A percentile compares a stretch with the other conserved stretches of the same genome.
These are phyloP conservation scores for Brienomyrus longianalis DNA, from an alignment of 2,113 vertebrate genomes.

Conservation along the genomic window DNA sequence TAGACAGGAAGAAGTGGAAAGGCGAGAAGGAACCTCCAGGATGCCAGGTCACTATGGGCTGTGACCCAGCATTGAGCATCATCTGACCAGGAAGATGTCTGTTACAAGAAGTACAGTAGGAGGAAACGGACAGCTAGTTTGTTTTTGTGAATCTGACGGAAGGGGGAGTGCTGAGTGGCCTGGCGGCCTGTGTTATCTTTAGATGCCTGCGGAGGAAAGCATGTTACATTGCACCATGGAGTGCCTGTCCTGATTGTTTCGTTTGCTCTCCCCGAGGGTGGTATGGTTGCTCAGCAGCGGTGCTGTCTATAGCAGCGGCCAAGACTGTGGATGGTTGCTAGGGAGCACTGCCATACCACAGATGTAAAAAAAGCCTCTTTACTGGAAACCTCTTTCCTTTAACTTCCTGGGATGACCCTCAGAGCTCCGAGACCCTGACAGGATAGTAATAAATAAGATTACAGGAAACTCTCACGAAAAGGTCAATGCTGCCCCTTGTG, in stretches of 20 bases:
- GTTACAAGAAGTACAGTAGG: not conserved
- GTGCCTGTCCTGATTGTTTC: not conserved
- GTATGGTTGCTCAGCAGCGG: not conserved
- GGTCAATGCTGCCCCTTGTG: constrained; percentile 10
- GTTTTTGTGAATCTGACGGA: not conserved
- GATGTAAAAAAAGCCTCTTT: not conserved
- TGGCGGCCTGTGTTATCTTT: not conserved
- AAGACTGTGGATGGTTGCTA: not conserved
- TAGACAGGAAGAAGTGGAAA: not conserved
- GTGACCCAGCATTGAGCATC: not conserved
- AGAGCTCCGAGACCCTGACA: not conserved
- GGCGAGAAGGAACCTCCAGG: not conserved
- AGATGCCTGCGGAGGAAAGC: not conserved
- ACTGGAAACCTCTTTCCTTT: constrained; percentile 1
- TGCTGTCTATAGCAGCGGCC: not conserved
- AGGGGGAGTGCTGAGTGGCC: not conserved
- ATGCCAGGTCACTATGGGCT: not conserved
- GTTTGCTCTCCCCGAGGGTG: not conserved
- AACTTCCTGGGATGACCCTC: not conserved
- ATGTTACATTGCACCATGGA: not conserved
- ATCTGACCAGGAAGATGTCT: not conserved
- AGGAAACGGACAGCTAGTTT: not conserved
- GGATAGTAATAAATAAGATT: not conserved
- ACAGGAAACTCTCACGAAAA: not conserved
- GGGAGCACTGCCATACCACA: not conserved